A percentile compares a stretch with the other conserved stretches of the same genome.
Evolutionary conservation across 2,888 invertebrate genomes (phyloP).

Genomic region (Drosophila neotestacea): DNA sequence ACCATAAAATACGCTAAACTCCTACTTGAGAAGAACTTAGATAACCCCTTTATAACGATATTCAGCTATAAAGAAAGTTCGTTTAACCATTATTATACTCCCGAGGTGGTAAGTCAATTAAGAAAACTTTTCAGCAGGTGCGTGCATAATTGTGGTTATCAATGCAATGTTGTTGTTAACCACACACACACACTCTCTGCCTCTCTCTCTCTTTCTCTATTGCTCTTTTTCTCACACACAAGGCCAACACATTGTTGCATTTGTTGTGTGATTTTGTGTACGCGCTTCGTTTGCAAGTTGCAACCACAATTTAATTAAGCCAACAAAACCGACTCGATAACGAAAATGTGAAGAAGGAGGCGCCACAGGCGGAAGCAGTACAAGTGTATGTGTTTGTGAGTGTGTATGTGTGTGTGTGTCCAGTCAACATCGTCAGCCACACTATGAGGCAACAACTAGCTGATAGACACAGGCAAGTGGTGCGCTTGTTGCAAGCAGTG

Average conservation of each 20-base stretch:
- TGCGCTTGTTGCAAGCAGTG: conserved; percentile 2
- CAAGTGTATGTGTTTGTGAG: conserved; percentile 13
- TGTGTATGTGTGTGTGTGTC: conserved; percentile 15
- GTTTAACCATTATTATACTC: no score
- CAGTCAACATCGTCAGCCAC: conserved; percentile 40
- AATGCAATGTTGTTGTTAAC: conserved; percentile 45
- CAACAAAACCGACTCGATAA: conserved; percentile 68
- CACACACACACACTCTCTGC: conserved; percentile 18
- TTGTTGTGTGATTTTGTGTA: conserved; percentile 75
- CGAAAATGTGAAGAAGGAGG: conserved; percentile 3
- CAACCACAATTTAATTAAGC: conserved; percentile 80
- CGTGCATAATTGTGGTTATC: conserved; percentile 49
- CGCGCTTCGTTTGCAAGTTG: conserved; percentile 79
- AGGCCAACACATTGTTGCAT: conserved; percentile 41
- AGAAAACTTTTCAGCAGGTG: conserved; percentile 29
- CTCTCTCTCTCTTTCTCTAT: conserved; percentile 1
- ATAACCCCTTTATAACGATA: neutral
- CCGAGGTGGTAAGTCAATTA: conserved; percentile 11
- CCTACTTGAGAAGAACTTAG: neutral
- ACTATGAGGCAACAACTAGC: conserved; percentile 27
- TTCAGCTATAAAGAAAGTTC: neutral
- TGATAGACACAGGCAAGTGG: conserved; percentile 45
- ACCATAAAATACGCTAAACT: neutral
- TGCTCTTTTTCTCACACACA: conserved; percentile 33
- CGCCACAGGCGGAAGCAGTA: conserved; percentile 26